Percentiles rank a stretch among this genome's conserved stretches.
Evolutionary conservation across 2,797 vertebrate genomes (phyloP).

Genomic region (Amphiprion clarkii): DNA sequence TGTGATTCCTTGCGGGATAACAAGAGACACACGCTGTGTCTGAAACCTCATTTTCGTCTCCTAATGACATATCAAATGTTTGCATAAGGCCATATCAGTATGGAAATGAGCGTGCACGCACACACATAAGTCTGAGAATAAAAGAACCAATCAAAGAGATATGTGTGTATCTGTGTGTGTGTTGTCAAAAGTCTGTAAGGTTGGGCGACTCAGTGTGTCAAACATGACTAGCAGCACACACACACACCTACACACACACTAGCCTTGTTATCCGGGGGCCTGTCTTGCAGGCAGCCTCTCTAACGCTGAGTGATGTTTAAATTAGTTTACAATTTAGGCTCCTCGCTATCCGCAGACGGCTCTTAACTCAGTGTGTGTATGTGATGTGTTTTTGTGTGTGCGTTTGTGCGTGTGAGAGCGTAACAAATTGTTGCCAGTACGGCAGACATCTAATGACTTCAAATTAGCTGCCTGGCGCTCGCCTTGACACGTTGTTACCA

Average conservation of each 20-base stretch:
- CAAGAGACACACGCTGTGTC: conserved; percentile 58
- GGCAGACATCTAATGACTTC: conserved; percentile 99
- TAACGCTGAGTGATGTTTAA: conserved; percentile 99
- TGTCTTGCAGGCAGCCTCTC: conserved; percentile 94
- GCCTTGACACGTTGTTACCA: conserved; percentile 99
- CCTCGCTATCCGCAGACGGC: conserved; percentile 95
- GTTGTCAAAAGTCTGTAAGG: conserved; percentile 71
- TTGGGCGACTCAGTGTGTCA: conserved; percentile 75
- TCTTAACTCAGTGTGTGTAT: conserved; percentile 97
- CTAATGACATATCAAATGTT: conserved; percentile 84
- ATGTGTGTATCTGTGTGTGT: conserved; percentile 44
- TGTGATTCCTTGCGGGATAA: conserved; percentile 54
- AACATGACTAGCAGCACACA: conserved; percentile 78
- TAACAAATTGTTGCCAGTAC: conserved; percentile 99
- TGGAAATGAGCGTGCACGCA: conserved; percentile 73
- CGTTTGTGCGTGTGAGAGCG: conserved; percentile 86
- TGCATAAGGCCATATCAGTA: conserved; percentile 80
- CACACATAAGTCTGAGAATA: conserved; percentile 61
- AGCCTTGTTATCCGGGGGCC: conserved; percentile 94
- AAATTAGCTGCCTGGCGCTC: conserved; percentile 98
- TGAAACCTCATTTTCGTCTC: conserved; percentile 79
- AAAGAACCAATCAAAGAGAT: conserved; percentile 75
- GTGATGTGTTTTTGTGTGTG: conserved; percentile 80
- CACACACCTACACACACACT: conserved; percentile 64
- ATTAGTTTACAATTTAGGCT: conserved; percentile 99